Base-by-base conservation (phyloP, 2,797 vertebrate genomes). In the Anguilla pacifica region DNA sequence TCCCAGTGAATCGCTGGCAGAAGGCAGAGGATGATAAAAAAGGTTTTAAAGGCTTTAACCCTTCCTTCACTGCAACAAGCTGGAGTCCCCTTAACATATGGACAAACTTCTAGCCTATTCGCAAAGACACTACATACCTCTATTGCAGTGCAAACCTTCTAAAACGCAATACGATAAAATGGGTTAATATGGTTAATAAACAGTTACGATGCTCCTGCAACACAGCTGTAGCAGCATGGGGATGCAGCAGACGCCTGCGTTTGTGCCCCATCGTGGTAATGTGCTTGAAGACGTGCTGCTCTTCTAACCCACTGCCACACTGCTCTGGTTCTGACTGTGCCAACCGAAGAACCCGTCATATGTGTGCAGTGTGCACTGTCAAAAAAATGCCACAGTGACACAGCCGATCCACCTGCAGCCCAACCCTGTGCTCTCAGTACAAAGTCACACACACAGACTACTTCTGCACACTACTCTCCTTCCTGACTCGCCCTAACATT, bases 41-140 rank as follows among this genome's bases (percentile, higher is more conserved):
- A 90, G 46, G 87, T 88, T 91, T 90, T 70, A 89, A 91, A 88
- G 86, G 87, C 64, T 86, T 93, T 93, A 94, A 91, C 91, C 88
- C 86, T 77, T 91, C 83, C 7, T 25, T 57, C 2, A 25, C 82
- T 17, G 35, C 72, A 85, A 51, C 25, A 74, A 59, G 77, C 51
- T 72, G 35, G 49, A 61, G 83, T 39, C 86, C 81, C 43, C 61
- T 72, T 9, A 28, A 43, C 72, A 83, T 84, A 49, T 49, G 25
- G 43, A 55, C 35, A 19, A 57, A 57, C n/a, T n/a, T 82, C 6
- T 49, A n/a, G 64, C 64, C 64, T 9, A 49, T 51, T 13, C 43
- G 43, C 35, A 17, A 19, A 39, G 13, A 77, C 72, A 77, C 72
- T 43, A 72, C 19, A 6, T 43, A 19, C 70, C 31, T 39, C 35